Evolutionary conservation across 2,113 vertebrate genomes (phyloP).

Genomic region (Malurus melanocephalus): DNA sequence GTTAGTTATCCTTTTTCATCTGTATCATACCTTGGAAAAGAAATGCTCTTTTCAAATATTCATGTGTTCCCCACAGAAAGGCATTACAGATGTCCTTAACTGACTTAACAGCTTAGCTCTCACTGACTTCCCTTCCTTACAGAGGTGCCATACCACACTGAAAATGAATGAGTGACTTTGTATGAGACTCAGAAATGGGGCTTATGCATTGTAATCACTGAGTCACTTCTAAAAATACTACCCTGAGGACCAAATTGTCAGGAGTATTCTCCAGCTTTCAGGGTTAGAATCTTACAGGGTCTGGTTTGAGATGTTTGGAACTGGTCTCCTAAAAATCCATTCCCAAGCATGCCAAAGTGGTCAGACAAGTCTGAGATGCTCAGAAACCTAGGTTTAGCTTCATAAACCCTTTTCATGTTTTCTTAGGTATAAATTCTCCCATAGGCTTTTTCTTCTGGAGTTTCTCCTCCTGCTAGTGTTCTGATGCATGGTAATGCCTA

Average conservation of each 20-base stretch:
- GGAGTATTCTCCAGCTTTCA: background rate
- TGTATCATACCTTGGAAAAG: constrained; percentile 70
- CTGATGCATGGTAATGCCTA: background rate
- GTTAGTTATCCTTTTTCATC: constrained; percentile 65
- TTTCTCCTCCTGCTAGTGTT: background rate
- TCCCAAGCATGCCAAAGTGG: background rate
- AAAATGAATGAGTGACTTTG: background rate
- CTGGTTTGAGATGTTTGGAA: background rate
- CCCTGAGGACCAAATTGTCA: background rate
- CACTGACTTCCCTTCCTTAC: background rate
- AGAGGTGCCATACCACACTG: background rate
- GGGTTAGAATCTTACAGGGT: background rate
- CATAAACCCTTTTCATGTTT: background rate
- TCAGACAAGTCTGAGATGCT: background rate
- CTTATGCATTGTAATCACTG: background rate
- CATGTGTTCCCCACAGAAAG: constrained; percentile 4
- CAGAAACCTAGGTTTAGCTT: background rate
- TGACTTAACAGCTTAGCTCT: constrained; percentile 40
- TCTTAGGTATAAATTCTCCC: background rate
- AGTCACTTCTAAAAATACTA: background rate
- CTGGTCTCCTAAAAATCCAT: background rate
- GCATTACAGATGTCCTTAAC: constrained; percentile 24
- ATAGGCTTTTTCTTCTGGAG: background rate
- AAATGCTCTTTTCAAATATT: constrained; percentile 36
- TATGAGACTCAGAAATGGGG: background rate